Conservation (phyloP, 1,140 invertebrate species). For the Diplogasteroides magnus region DNA sequence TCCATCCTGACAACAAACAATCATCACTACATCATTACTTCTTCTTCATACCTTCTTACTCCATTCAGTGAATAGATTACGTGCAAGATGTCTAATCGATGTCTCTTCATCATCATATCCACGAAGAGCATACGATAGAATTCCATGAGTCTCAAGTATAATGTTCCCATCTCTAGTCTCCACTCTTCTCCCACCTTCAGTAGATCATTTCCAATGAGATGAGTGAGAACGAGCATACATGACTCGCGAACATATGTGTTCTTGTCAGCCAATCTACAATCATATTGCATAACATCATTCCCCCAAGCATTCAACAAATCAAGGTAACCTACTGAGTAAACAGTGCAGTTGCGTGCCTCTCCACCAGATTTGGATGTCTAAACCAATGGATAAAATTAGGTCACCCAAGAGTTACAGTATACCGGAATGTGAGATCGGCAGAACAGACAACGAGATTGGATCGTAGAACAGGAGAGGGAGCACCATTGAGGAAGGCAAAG, state of each 20-base stretch:
- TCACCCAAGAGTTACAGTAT: not conserved
- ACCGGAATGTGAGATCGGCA: not conserved
- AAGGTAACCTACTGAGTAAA: not conserved
- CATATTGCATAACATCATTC: too few relatives aligned
- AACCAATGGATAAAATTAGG: not conserved
- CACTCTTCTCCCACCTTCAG: not conserved
- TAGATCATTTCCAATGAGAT: not conserved
- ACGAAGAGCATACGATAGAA: not conserved
- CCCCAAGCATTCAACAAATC: too few relatives aligned
- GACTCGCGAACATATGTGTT: not conserved
- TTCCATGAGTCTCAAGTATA: not conserved
- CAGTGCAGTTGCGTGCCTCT: not conserved
- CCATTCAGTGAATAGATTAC: not conserved
- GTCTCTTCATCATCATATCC: not conserved
- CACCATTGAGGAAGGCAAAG: not conserved
- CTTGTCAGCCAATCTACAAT: not conserved
- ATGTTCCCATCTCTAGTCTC: not conserved
- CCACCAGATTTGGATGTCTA: not conserved
- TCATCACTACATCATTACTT: not conserved
- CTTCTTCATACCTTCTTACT: not conserved
- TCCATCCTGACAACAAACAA: not conserved
- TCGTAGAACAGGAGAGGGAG: not conserved
- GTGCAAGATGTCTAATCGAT: not conserved
- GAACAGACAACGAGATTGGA: not conserved
- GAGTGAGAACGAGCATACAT: not conserved